Base-by-base conservation (phyloP, 2,797 vertebrate species). In the Gouania willdenowi region DNA sequence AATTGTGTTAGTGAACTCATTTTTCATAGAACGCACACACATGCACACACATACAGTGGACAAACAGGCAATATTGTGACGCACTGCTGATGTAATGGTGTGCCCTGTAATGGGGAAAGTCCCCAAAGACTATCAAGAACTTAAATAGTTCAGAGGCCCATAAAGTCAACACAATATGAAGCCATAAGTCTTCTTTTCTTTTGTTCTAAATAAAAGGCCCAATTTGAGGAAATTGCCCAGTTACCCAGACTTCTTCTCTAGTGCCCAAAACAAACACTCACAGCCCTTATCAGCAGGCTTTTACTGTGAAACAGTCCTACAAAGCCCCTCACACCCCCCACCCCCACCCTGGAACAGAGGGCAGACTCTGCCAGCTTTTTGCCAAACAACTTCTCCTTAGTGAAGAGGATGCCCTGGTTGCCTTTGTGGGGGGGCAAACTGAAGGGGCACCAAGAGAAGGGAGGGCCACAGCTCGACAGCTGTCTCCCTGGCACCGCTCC, bases 401-500 rank as follows among this genome's bases (percentile, higher is more conserved):
- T 61, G 69, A 69, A 75, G 75, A 44, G 68, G 63, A 41, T 52
- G 54, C 48, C 40, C 84, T 29, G 66, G 52, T 51, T 87, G 86
- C 86, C 85, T 90, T 89, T 92, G 34, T 10, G 13, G 6, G 36
- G 13, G 21, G 1, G 30, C n/a, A n/a, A 7, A 19, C 8, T 3
- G 18, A 6, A 4, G 5, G 26, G 17, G 6, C 10, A 89, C 83
- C 88, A 49, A 71, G 91, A 89, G 86, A 19, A 18, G 11, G 15
- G 89, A 84, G 88, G 54, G 85, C 88, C 92, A 92, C 88, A 59
- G 93, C 88, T 73, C 91, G 92, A 94, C 96, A 98, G 94, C 94
- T 98, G 95, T 95, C 94, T 92, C 85, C 80, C 90, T 97, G 95
- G 94, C 93, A 85, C 77, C 52, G 80, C 84, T 92, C 93, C 95